Conservation (phyloP, 2,113 vertebrate species). For the Caretta caretta region DNA sequence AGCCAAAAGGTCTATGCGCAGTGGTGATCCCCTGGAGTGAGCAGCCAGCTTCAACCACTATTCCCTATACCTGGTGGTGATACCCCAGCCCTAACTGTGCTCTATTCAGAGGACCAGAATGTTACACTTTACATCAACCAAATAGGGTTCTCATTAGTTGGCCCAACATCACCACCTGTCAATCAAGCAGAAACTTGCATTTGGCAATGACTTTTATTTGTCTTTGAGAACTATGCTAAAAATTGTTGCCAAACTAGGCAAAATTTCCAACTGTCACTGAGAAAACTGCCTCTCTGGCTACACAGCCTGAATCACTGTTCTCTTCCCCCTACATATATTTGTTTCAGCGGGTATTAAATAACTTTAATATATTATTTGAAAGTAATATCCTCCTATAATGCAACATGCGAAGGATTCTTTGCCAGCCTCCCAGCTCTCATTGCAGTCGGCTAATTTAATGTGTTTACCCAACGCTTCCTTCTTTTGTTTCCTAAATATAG, state of each 20-base stretch:
- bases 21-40: not conserved
- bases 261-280: not conserved
- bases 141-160: not conserved
- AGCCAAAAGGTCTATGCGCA: not conserved
- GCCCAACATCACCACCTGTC: not conserved
- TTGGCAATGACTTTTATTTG: not conserved
- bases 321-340: not conserved
- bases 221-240: not conserved
- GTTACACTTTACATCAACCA: not conserved
- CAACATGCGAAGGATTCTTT: not conserved
- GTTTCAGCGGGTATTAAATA: not conserved
- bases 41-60: rapidly evolving
- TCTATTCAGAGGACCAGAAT: not conserved
- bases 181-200: not conserved
- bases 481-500: not conserved
- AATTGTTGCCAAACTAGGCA: not conserved
- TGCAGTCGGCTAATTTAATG: not conserved
- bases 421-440: not conserved
- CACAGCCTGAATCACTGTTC: not conserved
- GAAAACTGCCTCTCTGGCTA: not conserved
- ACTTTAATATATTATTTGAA: not conserved
- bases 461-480: rapidly evolving
- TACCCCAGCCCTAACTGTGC: not conserved
- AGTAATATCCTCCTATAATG: not conserved
- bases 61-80: not conserved